A percentile compares a stretch with the other conserved stretches of the same genome.
phyloP scores from a whole-genome alignment of 1,140 invertebrate genomes.

The Drosophila mayri region DNA sequence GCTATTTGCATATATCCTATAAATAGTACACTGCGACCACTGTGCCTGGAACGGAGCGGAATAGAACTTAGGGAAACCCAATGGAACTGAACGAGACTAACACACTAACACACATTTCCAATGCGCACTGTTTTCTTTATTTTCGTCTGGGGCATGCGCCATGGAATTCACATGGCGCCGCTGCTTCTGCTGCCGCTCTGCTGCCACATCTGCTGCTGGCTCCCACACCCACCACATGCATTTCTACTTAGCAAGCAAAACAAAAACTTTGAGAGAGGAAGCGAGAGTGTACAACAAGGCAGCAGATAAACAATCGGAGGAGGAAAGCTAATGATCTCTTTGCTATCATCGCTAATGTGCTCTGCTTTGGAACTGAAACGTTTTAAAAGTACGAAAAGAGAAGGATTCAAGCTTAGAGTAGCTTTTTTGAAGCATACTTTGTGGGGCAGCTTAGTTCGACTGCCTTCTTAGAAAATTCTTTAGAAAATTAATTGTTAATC shows the following conservation, averaged over 20 bases:
- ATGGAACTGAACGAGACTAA: slow-evolving; percentile 51
- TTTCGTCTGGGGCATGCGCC: slow-evolving; percentile 58
- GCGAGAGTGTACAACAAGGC: slow-evolving; percentile 13
- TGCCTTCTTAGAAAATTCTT: neutral
- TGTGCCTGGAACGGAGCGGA: slow-evolving; percentile 56
- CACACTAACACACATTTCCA: slow-evolving; percentile 80
- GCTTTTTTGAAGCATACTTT: slow-evolving; percentile 7
- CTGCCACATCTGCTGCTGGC: slow-evolving; percentile 1
- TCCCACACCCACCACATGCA: slow-evolving; percentile 46
- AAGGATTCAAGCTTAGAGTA: too few species aligned
- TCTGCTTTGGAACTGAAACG: slow-evolving; percentile 5
- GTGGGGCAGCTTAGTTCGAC: neutral
- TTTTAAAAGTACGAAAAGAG: neutral
- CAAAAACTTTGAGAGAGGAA: slow-evolving; percentile 34
- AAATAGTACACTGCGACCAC: slow-evolving; percentile 49
- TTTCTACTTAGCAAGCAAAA: slow-evolving; percentile 61
- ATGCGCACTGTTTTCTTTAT: slow-evolving; percentile 53
- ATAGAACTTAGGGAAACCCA: slow-evolving; percentile 31
- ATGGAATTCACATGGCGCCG: slow-evolving; percentile 39
- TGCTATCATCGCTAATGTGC: neutral
- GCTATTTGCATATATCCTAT: slow-evolving; percentile 2
- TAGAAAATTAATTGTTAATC: neutral
- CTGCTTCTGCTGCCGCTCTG: slow-evolving; percentile 23
- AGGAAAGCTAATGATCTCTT: slow-evolving; percentile 7
- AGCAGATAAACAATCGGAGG: slow-evolving; percentile 7